phyloP scores from a whole-genome alignment of 1,140 invertebrate genomes.

The Pseudomyrmex pallidus region DNA sequence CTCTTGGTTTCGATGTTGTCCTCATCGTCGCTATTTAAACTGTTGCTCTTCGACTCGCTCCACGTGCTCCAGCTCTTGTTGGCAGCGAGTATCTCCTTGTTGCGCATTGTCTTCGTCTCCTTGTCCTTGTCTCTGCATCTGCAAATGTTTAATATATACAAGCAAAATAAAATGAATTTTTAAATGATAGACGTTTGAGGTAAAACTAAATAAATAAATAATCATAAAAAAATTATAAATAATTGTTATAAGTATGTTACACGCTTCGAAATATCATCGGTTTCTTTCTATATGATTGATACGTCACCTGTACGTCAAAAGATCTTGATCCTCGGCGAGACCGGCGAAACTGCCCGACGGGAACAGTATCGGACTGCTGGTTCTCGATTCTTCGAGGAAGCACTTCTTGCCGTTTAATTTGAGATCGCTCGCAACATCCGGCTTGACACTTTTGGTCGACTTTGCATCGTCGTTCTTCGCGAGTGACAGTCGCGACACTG shows the following conservation, averaged over 20 bases:
- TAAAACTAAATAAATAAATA: too few species aligned
- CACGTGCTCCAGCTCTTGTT: constrained; percentile 78
- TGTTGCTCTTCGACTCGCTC: constrained; percentile 79
- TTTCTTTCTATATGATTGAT: constrained; percentile 22
- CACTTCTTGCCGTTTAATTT: constrained; percentile 81
- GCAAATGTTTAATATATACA: neutral
- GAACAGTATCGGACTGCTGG: constrained; percentile 78
- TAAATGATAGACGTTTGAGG: too few species aligned
- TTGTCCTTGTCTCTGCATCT: constrained; percentile 77
- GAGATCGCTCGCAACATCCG: constrained; percentile 62
- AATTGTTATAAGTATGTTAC: too few species aligned
- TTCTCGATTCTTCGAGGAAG: constrained; percentile 78
- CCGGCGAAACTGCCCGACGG: constrained; percentile 74
- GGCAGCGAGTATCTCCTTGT: constrained; percentile 78
- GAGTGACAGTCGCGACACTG: constrained; percentile 28
- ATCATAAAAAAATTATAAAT: too few species aligned
- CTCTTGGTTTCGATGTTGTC: constrained; percentile 81
- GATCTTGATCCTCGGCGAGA: constrained; percentile 81
- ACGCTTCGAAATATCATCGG: too few species aligned
- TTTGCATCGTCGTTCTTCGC: constrained; percentile 21
- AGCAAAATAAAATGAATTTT: neutral
- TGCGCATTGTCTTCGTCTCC: constrained; percentile 74
- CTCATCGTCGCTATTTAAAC: constrained; percentile 76
- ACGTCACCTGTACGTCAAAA: constrained; percentile 77
- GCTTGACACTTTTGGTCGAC: constrained; percentile 15